phyloP scores from a whole-genome alignment of 2,113 vertebrate genomes.

The Furnarius figulus region DNA sequence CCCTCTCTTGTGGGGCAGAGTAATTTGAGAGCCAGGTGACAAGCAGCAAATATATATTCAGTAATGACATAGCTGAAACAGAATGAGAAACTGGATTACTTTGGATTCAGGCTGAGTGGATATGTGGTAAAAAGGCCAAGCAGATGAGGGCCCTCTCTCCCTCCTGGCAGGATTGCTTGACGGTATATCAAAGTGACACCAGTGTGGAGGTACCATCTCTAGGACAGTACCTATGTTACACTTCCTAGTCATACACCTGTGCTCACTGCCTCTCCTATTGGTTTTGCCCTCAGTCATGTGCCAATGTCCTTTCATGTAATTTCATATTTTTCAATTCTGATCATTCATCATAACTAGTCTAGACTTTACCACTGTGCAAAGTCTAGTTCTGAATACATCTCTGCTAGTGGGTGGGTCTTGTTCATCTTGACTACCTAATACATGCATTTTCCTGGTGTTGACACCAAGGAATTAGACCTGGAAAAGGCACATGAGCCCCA shows the following conservation, averaged over 20 bases:
- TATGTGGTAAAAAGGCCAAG: accelerated
- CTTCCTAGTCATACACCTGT: background rate
- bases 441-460: background rate
- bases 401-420: background rate
- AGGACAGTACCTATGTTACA: accelerated
- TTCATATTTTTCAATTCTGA: background rate
- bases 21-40: background rate
- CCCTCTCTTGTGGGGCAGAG: background rate
- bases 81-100: background rate
- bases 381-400: background rate
- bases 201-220: background rate
- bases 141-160: background rate
- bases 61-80: background rate
- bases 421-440: background rate
- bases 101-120: background rate
- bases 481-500: accelerated
- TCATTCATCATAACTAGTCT: background rate
- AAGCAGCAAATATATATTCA: background rate
- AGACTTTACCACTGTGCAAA: background rate
- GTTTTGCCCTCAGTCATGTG: background rate
- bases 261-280: background rate
- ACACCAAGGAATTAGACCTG: background rate
- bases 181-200: background rate
- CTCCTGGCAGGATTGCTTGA: background rate
- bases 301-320: accelerated